Evolutionary conservation across 2,888 invertebrate species (phyloP), one percentile per base, ranked within the genome.

Genomic region (Tinea trinotella): DNA sequence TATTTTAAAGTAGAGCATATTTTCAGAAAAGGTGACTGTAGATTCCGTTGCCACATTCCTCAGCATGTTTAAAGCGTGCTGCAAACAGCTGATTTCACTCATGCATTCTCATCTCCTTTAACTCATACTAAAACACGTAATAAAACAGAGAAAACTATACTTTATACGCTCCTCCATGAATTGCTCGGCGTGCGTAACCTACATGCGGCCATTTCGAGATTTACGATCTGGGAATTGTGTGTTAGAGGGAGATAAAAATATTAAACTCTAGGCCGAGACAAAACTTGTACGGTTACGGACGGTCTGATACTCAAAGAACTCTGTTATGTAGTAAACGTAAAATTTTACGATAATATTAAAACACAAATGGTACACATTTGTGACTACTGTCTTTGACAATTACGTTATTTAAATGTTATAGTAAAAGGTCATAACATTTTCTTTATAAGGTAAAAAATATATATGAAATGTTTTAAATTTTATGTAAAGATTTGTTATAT

Each of bases 131-230:
- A 80, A 82, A 78, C 76, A 74, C 74, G 77, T 74, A 82, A 85
- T 82, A 82, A 83, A 84, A 87, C 83, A 84, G 87, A 86, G 87
- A 87, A 77, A 78, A 81, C 78, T 80, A 81, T 84, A 84, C 68
- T 84, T 85, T 85, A 84, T 81, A 81, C 74, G 79, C 82, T 81
- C 77, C 75, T 75, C 61, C 74, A 63, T 72, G 77, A 74, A 74
- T 75, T 71, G 78, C 80, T 80, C 76, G 79, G 80, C 83, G 84
- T 82, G 82, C 86, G 85, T 86, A 86, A 86, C 84, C 86, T 86
- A 86, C 84, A 86, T 85, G 86, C 85, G 87, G 87, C 87, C 86
- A 84, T 87, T 87, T 87, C 87, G 74, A 84, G 85, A 87, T 87
- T 87, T 87, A 87, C 87, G 87, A 87, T 74, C 87, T 87, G 87